Conservation (phyloP, 2,113 vertebrate species). For the Pygoscelis antarcticus region DNA sequence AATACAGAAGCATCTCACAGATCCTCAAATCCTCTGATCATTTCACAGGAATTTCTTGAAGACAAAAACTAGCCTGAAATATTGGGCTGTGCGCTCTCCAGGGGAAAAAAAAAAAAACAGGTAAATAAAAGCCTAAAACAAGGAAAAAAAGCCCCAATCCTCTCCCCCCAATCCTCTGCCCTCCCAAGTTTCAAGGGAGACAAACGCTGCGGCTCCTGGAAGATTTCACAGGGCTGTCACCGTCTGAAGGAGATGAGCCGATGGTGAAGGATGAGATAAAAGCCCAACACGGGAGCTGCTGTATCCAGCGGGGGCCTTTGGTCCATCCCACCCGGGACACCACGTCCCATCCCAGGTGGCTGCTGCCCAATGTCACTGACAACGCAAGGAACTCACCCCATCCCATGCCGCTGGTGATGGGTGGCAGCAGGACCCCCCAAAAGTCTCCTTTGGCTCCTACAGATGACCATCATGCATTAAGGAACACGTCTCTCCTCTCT, state of each 20-base stretch:
- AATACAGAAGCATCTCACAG: constrained; percentile 68
- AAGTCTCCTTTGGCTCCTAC: neutral
- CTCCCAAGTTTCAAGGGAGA: constrained; percentile 24
- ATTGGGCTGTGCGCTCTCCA: constrained; percentile 11
- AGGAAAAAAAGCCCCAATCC: neutral
- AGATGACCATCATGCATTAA: neutral
- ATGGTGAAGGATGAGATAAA: neutral
- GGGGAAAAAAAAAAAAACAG: neutral
- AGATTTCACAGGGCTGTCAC: constrained; percentile 14
- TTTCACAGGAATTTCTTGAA: constrained; percentile 13
- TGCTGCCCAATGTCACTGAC: rapidly evolving
- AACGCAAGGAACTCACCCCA: neutral
- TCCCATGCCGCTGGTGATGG: neutral
- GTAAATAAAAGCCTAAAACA: constrained; percentile 12
- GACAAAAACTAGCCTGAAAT: neutral
- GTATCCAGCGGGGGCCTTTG: neutral
- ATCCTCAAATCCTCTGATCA: neutral
- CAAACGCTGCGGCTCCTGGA: neutral
- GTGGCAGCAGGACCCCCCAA: neutral
- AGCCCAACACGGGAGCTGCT: neutral
- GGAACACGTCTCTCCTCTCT: neutral
- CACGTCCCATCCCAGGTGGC: neutral
- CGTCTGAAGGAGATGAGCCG: neutral
- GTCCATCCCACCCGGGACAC: neutral
- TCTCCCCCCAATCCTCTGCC: neutral